phyloP scores from a whole-genome alignment of 2,888 invertebrate species.

The Myopa testacea region DNA sequence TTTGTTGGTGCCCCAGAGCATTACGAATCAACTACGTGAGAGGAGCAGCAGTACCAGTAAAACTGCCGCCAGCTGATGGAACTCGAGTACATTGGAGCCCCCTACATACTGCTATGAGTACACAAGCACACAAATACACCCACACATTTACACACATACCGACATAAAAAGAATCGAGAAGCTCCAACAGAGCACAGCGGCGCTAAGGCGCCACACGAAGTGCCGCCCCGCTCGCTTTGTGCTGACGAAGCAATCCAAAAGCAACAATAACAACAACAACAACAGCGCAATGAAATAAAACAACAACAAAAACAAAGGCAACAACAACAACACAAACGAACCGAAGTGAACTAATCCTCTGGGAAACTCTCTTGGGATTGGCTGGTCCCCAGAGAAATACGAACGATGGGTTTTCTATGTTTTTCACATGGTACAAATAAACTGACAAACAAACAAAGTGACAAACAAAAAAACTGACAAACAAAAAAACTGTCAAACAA shows the following conservation, averaged over 20 bases:
- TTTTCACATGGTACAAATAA: constrained; percentile 49
- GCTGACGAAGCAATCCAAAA: neutral
- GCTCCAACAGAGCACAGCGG: neutral
- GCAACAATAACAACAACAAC: constrained; percentile 17
- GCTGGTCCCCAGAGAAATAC: constrained; percentile 68
- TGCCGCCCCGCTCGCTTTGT: neutral
- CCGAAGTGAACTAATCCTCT: constrained; percentile 56
- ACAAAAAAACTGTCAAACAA: constrained; percentile 23
- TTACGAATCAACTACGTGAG: constrained; percentile 16
- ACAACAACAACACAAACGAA: constrained; percentile 41
- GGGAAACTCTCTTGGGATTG: constrained; percentile 65
- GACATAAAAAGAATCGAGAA: constrained; percentile 30
- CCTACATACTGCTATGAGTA: constrained; percentile 8
- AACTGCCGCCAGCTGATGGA: neutral
- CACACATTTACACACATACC: neutral
- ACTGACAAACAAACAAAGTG: constrained; percentile 4
- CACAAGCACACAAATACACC: constrained; percentile 10
- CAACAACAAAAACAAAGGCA: constrained; percentile 42
- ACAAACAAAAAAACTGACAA: neutral
- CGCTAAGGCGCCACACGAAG: neutral
- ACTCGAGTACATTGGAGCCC: constrained; percentile 26
- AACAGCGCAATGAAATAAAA: neutral
- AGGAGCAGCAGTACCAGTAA: constrained; percentile 22
- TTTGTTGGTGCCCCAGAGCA: constrained; percentile 19
- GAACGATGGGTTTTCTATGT: constrained; percentile 69